Conservation (phyloP, 1,140 invertebrate species). For the Aphidius gifuensis region DNA sequence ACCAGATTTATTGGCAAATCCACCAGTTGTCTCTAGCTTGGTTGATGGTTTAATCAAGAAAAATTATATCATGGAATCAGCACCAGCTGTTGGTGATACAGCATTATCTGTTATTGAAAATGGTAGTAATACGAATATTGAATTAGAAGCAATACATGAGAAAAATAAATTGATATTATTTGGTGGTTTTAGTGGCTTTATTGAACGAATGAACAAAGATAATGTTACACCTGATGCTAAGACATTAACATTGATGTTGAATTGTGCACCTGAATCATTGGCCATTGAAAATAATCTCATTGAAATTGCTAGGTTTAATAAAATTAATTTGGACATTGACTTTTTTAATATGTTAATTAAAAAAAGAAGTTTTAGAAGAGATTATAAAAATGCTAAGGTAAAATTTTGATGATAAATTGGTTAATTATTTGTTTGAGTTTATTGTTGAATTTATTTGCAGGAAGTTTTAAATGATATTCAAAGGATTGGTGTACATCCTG, state of each 20-base stretch:
- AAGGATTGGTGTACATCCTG: slow-evolving; percentile 59
- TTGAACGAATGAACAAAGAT: slow-evolving; percentile 68
- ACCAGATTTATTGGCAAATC: slow-evolving; percentile 40
- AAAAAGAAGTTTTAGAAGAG: slow-evolving; percentile 65
- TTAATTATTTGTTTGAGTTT: not conserved
- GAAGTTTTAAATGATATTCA: slow-evolving; percentile 65
- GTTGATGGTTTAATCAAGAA: slow-evolving; percentile 11
- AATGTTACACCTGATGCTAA: slow-evolving; percentile 71
- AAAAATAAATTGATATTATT: slow-evolving; percentile 73
- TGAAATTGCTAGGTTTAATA: slow-evolving; percentile 47
- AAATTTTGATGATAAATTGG: slow-evolving; percentile 26
- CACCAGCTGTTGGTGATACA: not conserved
- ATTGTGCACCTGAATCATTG: slow-evolving; percentile 64
- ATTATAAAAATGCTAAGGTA: slow-evolving; percentile 68
- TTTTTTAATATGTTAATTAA: slow-evolving; percentile 87
- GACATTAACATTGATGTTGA: slow-evolving; percentile 74
- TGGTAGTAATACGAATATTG: slow-evolving; percentile 14
- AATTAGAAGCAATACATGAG: slow-evolving; percentile 11
- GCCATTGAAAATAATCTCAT: slow-evolving; percentile 65
- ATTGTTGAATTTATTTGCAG: slow-evolving; percentile 45
- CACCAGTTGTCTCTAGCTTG: slow-evolving; percentile 35
- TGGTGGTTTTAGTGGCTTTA: slow-evolving; percentile 73
- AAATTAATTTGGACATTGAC: slow-evolving; percentile 68
- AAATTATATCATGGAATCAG: not conserved
- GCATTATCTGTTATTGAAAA: not conserved